Percentiles rank a stretch among this genome's conserved stretches.
These are phyloP conservation scores for Nymphalis urticae DNA, from an alignment of 2,888 invertebrate genomes.

Conservation along the genomic window DNA sequence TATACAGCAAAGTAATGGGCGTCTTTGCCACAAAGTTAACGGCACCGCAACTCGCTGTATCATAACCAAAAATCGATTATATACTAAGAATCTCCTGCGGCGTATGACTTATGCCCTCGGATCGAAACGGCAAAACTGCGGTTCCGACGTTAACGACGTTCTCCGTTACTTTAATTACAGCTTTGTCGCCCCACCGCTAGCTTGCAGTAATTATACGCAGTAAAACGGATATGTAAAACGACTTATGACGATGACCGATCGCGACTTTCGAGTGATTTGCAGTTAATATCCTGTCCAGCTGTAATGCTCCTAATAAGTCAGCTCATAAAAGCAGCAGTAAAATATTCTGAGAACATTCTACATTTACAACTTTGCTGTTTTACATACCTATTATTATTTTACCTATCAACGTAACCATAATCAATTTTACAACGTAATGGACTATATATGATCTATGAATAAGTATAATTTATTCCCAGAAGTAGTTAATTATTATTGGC, in stretches of 20 bases:
- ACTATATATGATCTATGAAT: no score
- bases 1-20: constrained; percentile 18
- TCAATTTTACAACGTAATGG: no score
- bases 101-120: constrained; percentile 57
- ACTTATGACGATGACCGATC: constrained; percentile 66
- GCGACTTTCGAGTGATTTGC: constrained; percentile 60
- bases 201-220: constrained; percentile 70
- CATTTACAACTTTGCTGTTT: constrained; percentile 14
- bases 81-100: constrained; percentile 48
- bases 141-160: constrained; percentile 64
- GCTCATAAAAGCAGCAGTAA: constrained; percentile 61
- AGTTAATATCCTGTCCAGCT: constrained; percentile 69
- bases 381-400: constrained; percentile 1
- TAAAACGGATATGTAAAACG: constrained; percentile 74
- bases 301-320: constrained; percentile 61
- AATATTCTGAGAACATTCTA: constrained; percentile 53
- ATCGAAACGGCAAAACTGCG: constrained; percentile 55
- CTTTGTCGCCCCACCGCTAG: constrained; percentile 65
- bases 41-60: constrained; percentile 49
- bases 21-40: constrained; percentile 39
- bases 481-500: no score
- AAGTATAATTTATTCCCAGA: no score
- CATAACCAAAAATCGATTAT: constrained; percentile 54
- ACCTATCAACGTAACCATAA: not conserved
- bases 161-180: constrained; percentile 76